These are phyloP conservation scores for Brachystomella parvula DNA, from an alignment of 1,140 invertebrate genomes.

Conservation along the genomic window DNA sequence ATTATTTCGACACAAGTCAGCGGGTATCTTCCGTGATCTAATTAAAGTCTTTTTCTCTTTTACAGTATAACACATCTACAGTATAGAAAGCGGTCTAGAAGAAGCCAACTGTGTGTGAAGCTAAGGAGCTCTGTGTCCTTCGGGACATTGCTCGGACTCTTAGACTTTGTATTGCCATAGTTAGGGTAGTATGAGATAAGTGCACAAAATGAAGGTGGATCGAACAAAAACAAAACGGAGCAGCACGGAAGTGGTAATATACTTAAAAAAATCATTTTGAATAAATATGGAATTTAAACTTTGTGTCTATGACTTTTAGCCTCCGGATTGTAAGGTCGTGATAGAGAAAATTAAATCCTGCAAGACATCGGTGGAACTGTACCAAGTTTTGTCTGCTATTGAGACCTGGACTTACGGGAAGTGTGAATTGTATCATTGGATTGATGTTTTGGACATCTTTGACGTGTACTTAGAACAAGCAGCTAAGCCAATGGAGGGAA, in stretches of 20 bases:
- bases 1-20: too few relatives aligned
- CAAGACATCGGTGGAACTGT: constrained; percentile 57
- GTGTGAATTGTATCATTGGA: constrained; percentile 86
- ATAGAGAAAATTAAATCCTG: constrained; percentile 69
- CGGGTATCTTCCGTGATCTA: too few relatives aligned
- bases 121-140: background rate
- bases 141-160: background rate
- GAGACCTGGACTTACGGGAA: constrained; percentile 84
- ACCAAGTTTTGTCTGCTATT: constrained; percentile 63
- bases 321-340: constrained; percentile 68
- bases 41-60: too few relatives aligned
- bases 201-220: constrained; percentile 76
- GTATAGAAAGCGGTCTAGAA: too few relatives aligned
- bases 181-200: too few relatives aligned
- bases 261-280: too few relatives aligned
- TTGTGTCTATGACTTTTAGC: constrained; percentile 46
- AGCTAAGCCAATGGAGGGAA: constrained; percentile 54
- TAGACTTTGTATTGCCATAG: too few relatives aligned
- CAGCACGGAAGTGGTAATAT: constrained; percentile 72
- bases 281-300: too few relatives aligned
- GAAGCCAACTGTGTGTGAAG: too few relatives aligned
- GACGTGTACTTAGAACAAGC: constrained; percentile 72
- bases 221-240: constrained; percentile 75
- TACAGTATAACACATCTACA: too few relatives aligned
- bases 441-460: constrained; percentile 74